Evolutionary conservation across 2,113 vertebrate genomes (phyloP).

Genomic region (Laticauda colubrina): DNA sequence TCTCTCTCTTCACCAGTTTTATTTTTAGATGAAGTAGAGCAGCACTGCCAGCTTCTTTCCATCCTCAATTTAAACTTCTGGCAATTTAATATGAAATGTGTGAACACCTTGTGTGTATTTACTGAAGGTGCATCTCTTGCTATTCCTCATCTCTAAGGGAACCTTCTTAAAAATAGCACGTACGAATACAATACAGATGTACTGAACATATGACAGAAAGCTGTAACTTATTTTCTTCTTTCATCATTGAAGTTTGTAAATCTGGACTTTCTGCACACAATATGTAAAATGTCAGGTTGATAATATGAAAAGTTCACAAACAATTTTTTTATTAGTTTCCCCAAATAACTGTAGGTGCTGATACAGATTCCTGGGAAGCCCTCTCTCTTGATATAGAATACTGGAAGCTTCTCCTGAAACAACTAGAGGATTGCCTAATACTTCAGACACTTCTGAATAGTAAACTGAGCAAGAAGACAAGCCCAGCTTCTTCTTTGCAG

Average conservation of each 20-base stretch:
- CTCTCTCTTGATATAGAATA: slow-evolving; percentile 94
- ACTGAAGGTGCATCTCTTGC: not conserved
- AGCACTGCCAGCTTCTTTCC: not conserved
- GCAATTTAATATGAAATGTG: not conserved
- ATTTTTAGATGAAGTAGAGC: not conserved
- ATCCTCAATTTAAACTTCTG: not conserved
- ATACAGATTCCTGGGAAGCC: slow-evolving; percentile 85
- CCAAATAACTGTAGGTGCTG: slow-evolving; percentile 69
- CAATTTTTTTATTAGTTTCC: slow-evolving; percentile 62
- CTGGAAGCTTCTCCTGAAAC: slow-evolving; percentile 89
- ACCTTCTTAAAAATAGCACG: not conserved
- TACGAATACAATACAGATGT: not conserved
- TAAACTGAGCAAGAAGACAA: slow-evolving; percentile 56
- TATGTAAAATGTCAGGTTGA: not conserved
- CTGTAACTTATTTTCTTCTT: not conserved
- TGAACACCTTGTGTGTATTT: not conserved
- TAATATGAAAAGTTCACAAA: not conserved
- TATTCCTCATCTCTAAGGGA: not conserved
- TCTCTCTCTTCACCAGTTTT: not conserved
- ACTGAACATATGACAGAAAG: not conserved
- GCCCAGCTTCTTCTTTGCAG: slow-evolving; percentile 69
- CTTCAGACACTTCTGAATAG: slow-evolving; percentile 87
- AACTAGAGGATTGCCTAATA: slow-evolving; percentile 89
- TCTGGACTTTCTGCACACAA: not conserved
- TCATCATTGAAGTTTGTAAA: not conserved